phyloP scores from a whole-genome alignment of 1,140 invertebrate genomes.

The Marisa cornuarietis region DNA sequence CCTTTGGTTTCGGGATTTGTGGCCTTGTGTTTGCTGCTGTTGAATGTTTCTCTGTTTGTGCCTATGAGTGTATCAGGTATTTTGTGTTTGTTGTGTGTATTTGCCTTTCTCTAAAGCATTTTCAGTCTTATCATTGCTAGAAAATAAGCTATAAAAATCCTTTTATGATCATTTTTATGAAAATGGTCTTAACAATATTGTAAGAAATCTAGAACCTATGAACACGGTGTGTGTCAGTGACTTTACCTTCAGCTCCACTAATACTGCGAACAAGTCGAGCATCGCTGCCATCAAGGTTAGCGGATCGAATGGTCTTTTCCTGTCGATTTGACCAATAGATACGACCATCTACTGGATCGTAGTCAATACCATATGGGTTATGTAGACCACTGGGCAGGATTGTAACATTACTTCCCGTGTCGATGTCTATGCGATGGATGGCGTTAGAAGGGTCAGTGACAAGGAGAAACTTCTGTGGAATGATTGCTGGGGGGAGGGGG shows the following conservation, averaged over 20 bases:
- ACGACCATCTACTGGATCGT: not conserved
- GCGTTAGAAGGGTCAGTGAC: not conserved
- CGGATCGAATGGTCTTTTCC: not conserved
- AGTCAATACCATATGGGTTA: not conserved
- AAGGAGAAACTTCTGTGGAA: not conserved
- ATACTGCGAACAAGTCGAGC: not conserved
- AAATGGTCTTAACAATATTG: too few relatives aligned
- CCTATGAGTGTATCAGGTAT: too few relatives aligned
- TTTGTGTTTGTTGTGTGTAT: too few relatives aligned
- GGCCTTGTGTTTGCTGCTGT: too few relatives aligned
- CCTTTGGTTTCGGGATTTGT: too few relatives aligned
- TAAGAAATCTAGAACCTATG: too few relatives aligned
- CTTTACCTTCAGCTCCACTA: not conserved
- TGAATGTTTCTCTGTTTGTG: too few relatives aligned
- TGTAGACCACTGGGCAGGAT: not conserved
- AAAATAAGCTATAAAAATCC: too few relatives aligned
- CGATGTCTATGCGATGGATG: not conserved
- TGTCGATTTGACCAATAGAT: not conserved
- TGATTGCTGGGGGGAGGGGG: not conserved
- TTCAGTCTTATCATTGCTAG: too few relatives aligned
- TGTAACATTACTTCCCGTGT: not conserved
- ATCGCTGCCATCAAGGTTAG: not conserved
- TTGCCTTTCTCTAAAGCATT: too few relatives aligned
- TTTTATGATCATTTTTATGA: too few relatives aligned
- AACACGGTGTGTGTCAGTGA: not conserved